A percentile compares a stretch with the other conserved stretches of the same genome.
These are phyloP conservation scores for Calliopum simillimum DNA, from an alignment of 2,888 invertebrate genomes.

Conservation along the genomic window DNA sequence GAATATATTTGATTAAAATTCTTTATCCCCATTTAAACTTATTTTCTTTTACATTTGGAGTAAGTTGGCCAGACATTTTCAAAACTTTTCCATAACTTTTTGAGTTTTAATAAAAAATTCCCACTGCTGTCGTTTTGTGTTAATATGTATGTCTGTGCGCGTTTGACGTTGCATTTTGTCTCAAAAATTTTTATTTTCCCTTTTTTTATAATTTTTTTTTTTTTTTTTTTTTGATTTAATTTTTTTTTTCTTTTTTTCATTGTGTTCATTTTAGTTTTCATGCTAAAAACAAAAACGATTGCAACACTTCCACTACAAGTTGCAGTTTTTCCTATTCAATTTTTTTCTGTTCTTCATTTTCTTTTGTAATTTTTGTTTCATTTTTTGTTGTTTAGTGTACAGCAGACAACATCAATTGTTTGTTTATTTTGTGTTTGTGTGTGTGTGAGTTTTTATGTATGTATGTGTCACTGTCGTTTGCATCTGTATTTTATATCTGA, in stretches of 20 bases:
- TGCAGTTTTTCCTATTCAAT: background rate
- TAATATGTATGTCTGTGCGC: conserved; percentile 1
- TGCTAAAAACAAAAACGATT: conserved; percentile 2
- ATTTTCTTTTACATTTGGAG: too few species aligned
- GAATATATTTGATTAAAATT: too few species aligned
- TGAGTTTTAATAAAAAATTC: too few species aligned
- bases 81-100: too few species aligned
- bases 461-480: conserved; percentile 7
- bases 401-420: conserved; percentile 25
- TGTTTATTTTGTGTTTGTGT: background rate
- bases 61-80: too few species aligned
- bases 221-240: background rate
- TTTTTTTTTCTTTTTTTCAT: background rate
- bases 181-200: background rate
- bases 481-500: conserved; percentile 5
- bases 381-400: background rate
- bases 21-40: too few species aligned
- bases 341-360: too few species aligned
- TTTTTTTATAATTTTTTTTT: background rate
- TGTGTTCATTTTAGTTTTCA: background rate
- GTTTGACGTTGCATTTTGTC: background rate
- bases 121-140: too few species aligned
- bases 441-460: background rate
- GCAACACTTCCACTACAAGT: conserved; percentile 11
- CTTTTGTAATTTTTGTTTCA: background rate